Base-by-base conservation (phyloP, 2,113 vertebrate species). In the Phaetusa simplex region DNA sequence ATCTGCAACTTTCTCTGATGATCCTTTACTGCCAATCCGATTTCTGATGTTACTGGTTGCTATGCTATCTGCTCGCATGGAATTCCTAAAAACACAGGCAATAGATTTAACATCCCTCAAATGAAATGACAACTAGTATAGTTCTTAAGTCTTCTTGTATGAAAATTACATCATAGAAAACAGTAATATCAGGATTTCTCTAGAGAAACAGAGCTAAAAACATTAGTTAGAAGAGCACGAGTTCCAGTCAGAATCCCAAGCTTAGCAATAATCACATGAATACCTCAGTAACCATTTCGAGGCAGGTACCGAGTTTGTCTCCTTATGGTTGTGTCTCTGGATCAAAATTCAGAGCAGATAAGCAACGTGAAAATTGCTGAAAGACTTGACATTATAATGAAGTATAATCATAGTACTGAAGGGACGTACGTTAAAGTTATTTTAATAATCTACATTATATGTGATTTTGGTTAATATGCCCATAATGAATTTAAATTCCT, bases 21-120 rank as follows among this genome's bases (percentile, higher is more conserved):
- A 64, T 20, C 98, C 96, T 97, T 99, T 99, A 95, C 92, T 97
- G 34, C 99, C 99, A 53, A 99, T 99, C 81, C 99, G 96, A 92
- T 99, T 99, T 96, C 98, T 99, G 88, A 99, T 97, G 81, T 98
- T 98, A 95, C 98, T 98, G 96, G 97, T 96, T 66, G 98, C 92
- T 72, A 98, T 38, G 30, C 98, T 97, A 42, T 99, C 99, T 69
- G 98, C 98, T 78, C 97, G 97, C 97, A 99, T 98, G 34, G 98
- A 99, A 96, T 99, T 99, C 96, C 99, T 99, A 14, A 53, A 40
- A 29, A 29, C 72, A 66, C 32, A 8, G 43, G 21, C 5, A 78
- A 69, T 1, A 64, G 34, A 72, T 47, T 55, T 59, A 29, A 73
- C 2, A 3, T 30, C 42, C 36, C 34, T 36, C 69, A 61, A 79